A percentile compares a stretch with the other conserved stretches of the same genome.
These are phyloP conservation scores for Lumbricus terrestris DNA, from an alignment of 2,888 invertebrate genomes.

Conservation along the genomic window DNA sequence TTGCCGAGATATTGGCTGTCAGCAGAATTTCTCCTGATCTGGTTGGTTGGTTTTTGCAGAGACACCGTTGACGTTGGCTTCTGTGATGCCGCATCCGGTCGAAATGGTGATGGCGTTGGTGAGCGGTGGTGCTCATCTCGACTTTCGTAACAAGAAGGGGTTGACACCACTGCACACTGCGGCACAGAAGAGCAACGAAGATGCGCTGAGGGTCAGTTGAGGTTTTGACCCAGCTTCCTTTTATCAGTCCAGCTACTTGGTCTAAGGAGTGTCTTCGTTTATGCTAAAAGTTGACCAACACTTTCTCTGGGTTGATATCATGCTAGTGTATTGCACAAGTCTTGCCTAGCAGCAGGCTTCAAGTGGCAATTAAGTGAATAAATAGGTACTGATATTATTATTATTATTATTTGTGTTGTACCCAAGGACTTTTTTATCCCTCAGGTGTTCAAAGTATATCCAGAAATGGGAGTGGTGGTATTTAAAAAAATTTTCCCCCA, in stretches of 20 bases:
- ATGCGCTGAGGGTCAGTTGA: slow-evolving; percentile 52
- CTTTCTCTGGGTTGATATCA: background rate
- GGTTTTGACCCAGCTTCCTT: background rate
- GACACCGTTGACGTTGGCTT: slow-evolving; percentile 91
- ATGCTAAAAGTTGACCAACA: background rate
- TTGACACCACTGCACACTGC: slow-evolving; percentile 93
- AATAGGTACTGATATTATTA: background rate
- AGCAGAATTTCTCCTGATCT: background rate
- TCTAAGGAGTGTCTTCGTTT: background rate
- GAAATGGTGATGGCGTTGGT: slow-evolving; percentile 85
- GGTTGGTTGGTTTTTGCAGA: slow-evolving; percentile 66
- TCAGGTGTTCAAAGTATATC: too few species aligned
- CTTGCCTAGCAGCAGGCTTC: background rate
- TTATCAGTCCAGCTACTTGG: background rate
- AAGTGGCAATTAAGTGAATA: background rate
- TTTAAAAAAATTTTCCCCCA: too few species aligned
- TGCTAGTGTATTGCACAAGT: background rate
- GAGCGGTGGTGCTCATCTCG: slow-evolving; percentile 92
- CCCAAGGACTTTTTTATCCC: too few species aligned
- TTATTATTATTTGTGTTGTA: background rate
- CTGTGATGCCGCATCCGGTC: slow-evolving; percentile 81
- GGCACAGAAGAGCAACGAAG: slow-evolving; percentile 63
- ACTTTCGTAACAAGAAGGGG: slow-evolving; percentile 79
- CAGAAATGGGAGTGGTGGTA: too few species aligned
- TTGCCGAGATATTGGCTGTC: background rate